phyloP scores from a whole-genome alignment of 1,140 invertebrate genomes.

The Nautilus pompilius region DNA sequence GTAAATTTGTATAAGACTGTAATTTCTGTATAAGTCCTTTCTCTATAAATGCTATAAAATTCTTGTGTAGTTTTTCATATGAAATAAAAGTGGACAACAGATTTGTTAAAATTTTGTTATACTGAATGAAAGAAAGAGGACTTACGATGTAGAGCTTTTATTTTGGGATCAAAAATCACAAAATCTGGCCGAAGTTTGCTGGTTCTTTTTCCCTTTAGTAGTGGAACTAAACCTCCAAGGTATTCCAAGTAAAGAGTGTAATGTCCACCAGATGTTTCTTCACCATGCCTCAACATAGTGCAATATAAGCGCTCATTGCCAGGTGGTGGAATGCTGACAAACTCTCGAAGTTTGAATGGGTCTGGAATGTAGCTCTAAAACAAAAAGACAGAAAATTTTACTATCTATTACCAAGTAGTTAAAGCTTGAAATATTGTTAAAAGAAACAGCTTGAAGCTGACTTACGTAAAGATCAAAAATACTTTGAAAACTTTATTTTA shows the following conservation, averaged over 20 bases:
- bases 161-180: conserved; percentile 89
- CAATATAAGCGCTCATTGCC: conserved; percentile 84
- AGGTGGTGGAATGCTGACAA: conserved; percentile 86
- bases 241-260: conserved; percentile 96
- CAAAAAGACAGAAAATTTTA: conserved; percentile 13
- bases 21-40: too few relatives aligned
- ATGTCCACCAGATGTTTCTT: conserved; percentile 72
- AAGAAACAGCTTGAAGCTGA: too few relatives aligned
- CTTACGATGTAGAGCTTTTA: conserved; percentile 24
- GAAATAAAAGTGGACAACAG: too few relatives aligned
- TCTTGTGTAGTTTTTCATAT: too few relatives aligned
- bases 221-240: conserved; percentile 89
- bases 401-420: too few relatives aligned
- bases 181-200: conserved; percentile 97
- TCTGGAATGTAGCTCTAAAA: conserved; percentile 90
- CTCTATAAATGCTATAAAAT: too few relatives aligned
- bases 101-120: too few relatives aligned
- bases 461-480: too few relatives aligned
- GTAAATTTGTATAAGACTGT: too few relatives aligned
- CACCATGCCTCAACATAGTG: conserved; percentile 92
- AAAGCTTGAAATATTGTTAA: too few relatives aligned
- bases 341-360: conserved; percentile 78
- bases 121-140: background rate
- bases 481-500: too few relatives aligned
- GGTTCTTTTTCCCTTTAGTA: conserved; percentile 91